Conservation (phyloP, 2,888 invertebrate genomes). For the Cybosia mesomella region DNA sequence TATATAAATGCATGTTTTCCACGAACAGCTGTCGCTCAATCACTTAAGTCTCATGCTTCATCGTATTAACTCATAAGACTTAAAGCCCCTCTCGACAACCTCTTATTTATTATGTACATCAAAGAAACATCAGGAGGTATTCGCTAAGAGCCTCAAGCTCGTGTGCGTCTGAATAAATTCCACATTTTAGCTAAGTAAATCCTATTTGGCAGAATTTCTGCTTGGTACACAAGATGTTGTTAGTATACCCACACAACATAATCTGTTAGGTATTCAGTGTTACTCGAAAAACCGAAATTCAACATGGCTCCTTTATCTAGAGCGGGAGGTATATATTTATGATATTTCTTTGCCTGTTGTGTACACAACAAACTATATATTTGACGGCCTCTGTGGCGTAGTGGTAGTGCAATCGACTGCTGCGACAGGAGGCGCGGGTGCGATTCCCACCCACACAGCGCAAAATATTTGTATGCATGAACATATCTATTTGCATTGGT, state of each 20-base stretch:
- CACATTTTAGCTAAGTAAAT: conserved; percentile 23
- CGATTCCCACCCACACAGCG: too few species aligned
- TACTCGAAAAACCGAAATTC: not conserved
- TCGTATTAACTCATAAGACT: not conserved
- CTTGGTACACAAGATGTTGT: conserved; percentile 11
- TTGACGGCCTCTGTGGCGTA: too few species aligned
- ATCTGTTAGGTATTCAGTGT: not conserved
- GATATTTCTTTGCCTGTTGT: not conserved
- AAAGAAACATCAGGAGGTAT: conserved; percentile 4
- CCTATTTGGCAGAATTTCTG: conserved; percentile 24
- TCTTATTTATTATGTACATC: conserved; percentile 3
- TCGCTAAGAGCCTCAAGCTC: conserved; percentile 9
- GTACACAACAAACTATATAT: not conserved
- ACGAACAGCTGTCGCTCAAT: not conserved
- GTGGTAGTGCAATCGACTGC: too few species aligned
- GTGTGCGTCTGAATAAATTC: conserved; percentile 26
- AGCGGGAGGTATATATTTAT: not conserved
- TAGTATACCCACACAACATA: not conserved
- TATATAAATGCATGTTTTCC: not conserved
- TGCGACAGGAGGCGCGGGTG: too few species aligned
- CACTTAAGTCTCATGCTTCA: not conserved
- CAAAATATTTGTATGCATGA: too few species aligned
- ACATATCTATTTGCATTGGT: too few species aligned
- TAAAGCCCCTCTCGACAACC: not conserved
- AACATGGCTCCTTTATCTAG: not conserved